Conservation (phyloP, 2,888 invertebrate species). For the Gari tellinella region DNA sequence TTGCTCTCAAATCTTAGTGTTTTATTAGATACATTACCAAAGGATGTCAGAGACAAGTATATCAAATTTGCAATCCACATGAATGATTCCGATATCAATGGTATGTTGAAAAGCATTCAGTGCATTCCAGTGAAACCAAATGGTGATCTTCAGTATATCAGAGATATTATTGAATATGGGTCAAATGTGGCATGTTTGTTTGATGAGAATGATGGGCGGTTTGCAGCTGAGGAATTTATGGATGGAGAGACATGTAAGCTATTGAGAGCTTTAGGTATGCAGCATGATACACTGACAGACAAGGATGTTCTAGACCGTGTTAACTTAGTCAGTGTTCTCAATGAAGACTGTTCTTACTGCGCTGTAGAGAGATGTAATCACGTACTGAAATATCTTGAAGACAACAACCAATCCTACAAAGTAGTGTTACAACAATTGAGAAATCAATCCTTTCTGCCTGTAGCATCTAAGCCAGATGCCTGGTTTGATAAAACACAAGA, state of each 20-base stretch:
- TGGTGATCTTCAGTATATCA: conserved; percentile 19
- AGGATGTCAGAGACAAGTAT: not conserved
- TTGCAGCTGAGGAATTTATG: conserved; percentile 17
- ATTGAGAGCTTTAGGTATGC: conserved; percentile 15
- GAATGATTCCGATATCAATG: not conserved
- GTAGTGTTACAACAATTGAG: not conserved
- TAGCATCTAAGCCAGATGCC: conserved; percentile 5
- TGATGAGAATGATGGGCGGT: conserved; percentile 13
- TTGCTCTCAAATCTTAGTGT: conserved; percentile 51
- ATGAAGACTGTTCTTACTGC: conserved; percentile 22
- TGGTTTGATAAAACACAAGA: conserved; percentile 18
- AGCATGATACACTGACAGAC: conserved; percentile 12
- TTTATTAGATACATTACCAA: not conserved
- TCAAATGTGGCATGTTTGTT: conserved; percentile 21
- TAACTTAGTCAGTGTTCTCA: not conserved
- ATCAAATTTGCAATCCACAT: conserved; percentile 12
- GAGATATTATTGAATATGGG: conserved; percentile 21
- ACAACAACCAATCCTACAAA: not conserved
- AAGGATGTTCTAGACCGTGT: conserved; percentile 12
- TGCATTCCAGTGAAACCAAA: conserved; percentile 39
- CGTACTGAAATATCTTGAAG: conserved; percentile 12
- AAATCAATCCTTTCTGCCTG: conserved; percentile 12
- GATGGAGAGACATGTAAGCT: not conserved
- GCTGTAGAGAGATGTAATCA: conserved; percentile 8
- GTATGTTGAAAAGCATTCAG: conserved; percentile 27